Evolutionary conservation across 1,140 invertebrate genomes (phyloP), one percentile per base, ranked within the genome.

Genomic region (Euwallacea fornicatus): DNA sequence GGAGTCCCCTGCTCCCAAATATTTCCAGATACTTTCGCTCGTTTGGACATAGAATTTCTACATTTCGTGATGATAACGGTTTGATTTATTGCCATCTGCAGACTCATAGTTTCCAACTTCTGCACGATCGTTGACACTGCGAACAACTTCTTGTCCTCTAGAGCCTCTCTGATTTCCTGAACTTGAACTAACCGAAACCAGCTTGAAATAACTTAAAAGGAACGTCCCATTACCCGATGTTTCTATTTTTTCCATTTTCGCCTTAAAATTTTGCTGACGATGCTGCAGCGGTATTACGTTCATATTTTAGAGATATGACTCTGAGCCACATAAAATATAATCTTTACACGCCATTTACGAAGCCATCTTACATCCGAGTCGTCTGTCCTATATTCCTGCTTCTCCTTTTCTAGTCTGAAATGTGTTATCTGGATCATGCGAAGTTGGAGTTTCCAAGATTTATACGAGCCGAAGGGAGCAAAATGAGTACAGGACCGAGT

Each of bases 271-370:
- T 53, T 8, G 50, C n/a, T 16, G 42, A 63, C 44, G 15, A 50
- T 44, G 7, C 44, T 47, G 42, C 61, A 46, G 42, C 42, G 21
- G 21, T 46, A 63, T 63, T 50, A 63, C 21, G 21, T 13, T 33
- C 61, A 16, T 63, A 63, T 63, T 63, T 63, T 42, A 63, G 13
- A 58, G 21, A 63, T 47, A 63, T 63, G 42, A 63, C 43, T 63
- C 42, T 63, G 21, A 63, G 61, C 61, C 61, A 63, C 61, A 63
- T 63, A 63, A 63, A 63, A 46, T 46, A 63, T 63, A 63, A 63
- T 63, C 61, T 63, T 63, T 63, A 63, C 61, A 63, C 61, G 61
- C 61, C 61, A 63, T 63, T 63, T 63, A 47, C 61, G 43, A 50
- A 63, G 61, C 61, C 61, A 63, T 63, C 61, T 47, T 63, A 63